phyloP scores from a whole-genome alignment of 1,140 invertebrate genomes.

The Chymomyza costata region DNA sequence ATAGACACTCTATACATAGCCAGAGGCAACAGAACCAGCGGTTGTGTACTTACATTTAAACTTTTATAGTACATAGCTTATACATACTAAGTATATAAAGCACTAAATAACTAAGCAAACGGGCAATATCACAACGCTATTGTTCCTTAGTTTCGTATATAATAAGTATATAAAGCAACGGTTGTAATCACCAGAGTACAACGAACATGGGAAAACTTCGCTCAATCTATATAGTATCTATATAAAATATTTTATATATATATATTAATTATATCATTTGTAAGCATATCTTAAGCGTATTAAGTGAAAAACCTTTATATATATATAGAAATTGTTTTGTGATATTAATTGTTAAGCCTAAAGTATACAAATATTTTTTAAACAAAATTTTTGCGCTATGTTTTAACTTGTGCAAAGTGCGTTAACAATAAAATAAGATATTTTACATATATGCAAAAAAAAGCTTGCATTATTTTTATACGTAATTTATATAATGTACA shows the following conservation, averaged over 20 bases:
- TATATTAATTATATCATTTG: slow-evolving; percentile 49
- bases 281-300: slow-evolving; percentile 44
- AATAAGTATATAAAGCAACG: slow-evolving; percentile 33
- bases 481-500: slow-evolving; percentile 21
- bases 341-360: slow-evolving; percentile 64
- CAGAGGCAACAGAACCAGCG: slow-evolving; percentile 57
- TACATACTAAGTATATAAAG: slow-evolving; percentile 5
- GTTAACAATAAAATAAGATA: slow-evolving; percentile 37
- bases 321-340: slow-evolving; percentile 30
- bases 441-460: slow-evolving; percentile 15
- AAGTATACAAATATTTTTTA: slow-evolving; percentile 63
- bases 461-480: slow-evolving; percentile 46
- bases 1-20: slow-evolving; percentile 22
- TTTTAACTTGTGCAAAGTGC: slow-evolving; percentile 39
- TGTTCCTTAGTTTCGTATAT: slow-evolving; percentile 58
- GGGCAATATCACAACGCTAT: slow-evolving; percentile 67
- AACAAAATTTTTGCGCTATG: slow-evolving; percentile 43
- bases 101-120: slow-evolving; percentile 12
- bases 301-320: slow-evolving; percentile 40
- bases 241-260: slow-evolving; percentile 24
- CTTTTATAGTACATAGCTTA: slow-evolving; percentile 15
- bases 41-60: slow-evolving; percentile 65
- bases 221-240: slow-evolving; percentile 50
- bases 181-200: slow-evolving; percentile 67
- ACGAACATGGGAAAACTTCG: slow-evolving; percentile 69